Base-by-base conservation (phyloP, 2,888 invertebrate species). In the Sminthurinus aureus region DNA sequence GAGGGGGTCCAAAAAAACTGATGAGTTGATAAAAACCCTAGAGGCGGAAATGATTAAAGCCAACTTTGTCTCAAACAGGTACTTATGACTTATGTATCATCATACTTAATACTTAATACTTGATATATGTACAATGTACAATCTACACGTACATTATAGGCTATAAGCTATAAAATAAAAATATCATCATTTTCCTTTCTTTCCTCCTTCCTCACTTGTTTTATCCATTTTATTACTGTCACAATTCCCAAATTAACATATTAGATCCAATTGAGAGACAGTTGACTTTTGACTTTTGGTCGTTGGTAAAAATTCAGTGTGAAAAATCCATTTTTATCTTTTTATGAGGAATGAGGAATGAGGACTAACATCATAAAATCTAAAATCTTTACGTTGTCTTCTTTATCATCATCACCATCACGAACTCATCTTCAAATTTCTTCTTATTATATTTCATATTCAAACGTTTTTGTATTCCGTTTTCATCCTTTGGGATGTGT, bases 51-150 rank as follows among this genome's bases (percentile, higher is more conserved):
- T 96, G 66, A 91, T 91, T 22, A 93, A 93, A 0, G 91, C 92
- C 69, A 93, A 93, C 0, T 90, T 95, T 3, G 92, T 91, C 3
- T 93, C 94, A 88, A 96, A 95, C 90, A 93, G 94, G 94, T 94
- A 89, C 66, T 69, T 79, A 71, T 24, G 69, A 38, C 38, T 38
- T 38, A 38, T 6, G 6, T 6, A 38, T 38, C 38, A 38, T 38
- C 38, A 38, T 38, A 38, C 38, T 4, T 38, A 4, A 38, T 38
- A 38, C 38, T 4, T 38, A 38, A 38, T 4, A 38, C 6, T 38
- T n/a, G n/a, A n/a, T n/a, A n/a, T n/a, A n/a, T n/a, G n/a, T n/a
- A n/a, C n/a, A n/a, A n/a, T n/a, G n/a, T n/a, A n/a, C n/a, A n/a
- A n/a, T n/a, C n/a, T n/a, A n/a, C n/a, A n/a, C n/a, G n/a, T n/a